Conservation (phyloP, 2,797 vertebrate species). For the Florisuga fusca region DNA sequence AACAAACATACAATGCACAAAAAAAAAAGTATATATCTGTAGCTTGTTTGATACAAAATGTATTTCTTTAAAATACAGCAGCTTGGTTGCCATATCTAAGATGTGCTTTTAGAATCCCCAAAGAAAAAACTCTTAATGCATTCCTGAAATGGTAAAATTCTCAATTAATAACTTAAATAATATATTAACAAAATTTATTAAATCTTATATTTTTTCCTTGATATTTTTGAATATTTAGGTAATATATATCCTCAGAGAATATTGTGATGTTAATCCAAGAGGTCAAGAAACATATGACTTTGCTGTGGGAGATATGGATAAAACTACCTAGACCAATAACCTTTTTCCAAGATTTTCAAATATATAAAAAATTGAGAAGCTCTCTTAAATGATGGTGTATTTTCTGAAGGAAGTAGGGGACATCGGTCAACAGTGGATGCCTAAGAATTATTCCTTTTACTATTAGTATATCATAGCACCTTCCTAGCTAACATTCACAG, state of each 20-base stretch:
- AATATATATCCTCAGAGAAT: not conserved
- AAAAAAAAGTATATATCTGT: not conserved
- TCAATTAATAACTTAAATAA: not conserved
- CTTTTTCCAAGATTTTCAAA: not conserved
- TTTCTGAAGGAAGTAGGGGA: not conserved
- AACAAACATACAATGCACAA: not conserved
- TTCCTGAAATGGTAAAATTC: not conserved
- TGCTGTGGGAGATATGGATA: not conserved
- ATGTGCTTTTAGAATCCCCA: rapidly evolving
- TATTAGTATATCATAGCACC: not conserved
- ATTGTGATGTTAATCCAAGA: not conserved
- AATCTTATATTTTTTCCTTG: not conserved
- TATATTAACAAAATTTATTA: not conserved
- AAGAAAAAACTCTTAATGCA: not conserved
- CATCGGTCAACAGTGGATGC: not conserved
- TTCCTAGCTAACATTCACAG: not conserved
- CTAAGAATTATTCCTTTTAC: not conserved
- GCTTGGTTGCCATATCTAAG: not conserved
- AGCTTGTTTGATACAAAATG: not conserved
- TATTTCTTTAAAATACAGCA: not conserved
- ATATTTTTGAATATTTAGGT: not conserved
- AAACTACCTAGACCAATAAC: not conserved
- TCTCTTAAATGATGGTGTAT: not conserved
- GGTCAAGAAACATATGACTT: not conserved
- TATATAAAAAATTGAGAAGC: not conserved